phyloP scores from a whole-genome alignment of 1,140 invertebrate genomes.

The Bombus haemorrhoidalis region DNA sequence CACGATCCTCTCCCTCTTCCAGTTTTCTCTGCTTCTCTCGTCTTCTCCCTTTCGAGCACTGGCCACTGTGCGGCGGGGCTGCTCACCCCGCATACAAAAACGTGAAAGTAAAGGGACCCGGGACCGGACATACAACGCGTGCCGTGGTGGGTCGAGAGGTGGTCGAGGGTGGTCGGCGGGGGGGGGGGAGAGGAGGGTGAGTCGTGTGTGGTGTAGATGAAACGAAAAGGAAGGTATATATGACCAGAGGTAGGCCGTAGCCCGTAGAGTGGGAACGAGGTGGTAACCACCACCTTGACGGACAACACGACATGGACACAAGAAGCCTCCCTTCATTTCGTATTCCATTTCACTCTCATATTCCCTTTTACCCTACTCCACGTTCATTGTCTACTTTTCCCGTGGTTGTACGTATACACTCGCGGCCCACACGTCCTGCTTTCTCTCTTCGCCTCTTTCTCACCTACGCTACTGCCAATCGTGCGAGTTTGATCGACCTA shows the following conservation, averaged over 20 bases:
- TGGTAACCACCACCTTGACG: slow-evolving; percentile 59
- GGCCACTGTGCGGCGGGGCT: slow-evolving; percentile 45
- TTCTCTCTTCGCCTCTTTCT: slow-evolving; percentile 8
- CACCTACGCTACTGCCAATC: neutral
- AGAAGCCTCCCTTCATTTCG: slow-evolving; percentile 76
- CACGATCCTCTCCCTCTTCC: slow-evolving; percentile 8
- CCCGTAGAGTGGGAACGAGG: slow-evolving; percentile 42
- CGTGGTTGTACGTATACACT: slow-evolving; percentile 38
- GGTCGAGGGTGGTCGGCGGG: slow-evolving; percentile 18
- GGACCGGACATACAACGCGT: slow-evolving; percentile 62
- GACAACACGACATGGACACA: slow-evolving; percentile 60
- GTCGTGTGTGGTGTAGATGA: slow-evolving; percentile 52
- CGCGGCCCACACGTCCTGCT: neutral
- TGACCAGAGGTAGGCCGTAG: slow-evolving; percentile 18
- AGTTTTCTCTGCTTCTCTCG: neutral
- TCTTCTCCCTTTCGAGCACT: slow-evolving; percentile 26
- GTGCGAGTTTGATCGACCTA: neutral
- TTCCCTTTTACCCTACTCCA: slow-evolving; percentile 63
- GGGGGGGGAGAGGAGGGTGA: neutral
- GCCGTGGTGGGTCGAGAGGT: slow-evolving; percentile 49
- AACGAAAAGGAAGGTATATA: slow-evolving; percentile 61
- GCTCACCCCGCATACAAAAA: slow-evolving; percentile 76
- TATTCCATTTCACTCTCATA: slow-evolving; percentile 79
- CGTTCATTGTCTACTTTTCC: slow-evolving; percentile 69
- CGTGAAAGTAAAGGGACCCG: slow-evolving; percentile 57